Evolutionary conservation across 2,113 vertebrate genomes (phyloP), one percentile per base, ranked within the genome.

Genomic region (Oreocharis arfaki): DNA sequence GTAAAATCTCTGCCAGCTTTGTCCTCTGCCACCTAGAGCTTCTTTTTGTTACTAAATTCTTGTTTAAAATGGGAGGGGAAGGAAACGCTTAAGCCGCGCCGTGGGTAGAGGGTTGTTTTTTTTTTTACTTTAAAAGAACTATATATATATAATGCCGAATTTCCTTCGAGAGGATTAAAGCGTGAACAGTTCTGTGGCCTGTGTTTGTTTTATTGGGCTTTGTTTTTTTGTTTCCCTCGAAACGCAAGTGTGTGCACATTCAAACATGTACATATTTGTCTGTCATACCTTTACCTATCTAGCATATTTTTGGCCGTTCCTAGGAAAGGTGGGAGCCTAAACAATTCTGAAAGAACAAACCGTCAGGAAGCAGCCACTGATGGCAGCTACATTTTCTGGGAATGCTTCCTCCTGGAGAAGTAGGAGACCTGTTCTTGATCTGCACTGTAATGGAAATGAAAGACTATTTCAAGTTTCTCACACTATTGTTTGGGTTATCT

Each of bases 41-140:
- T 27, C 28, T 33, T 69, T 57, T 4, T 41, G 2, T 67, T 32
- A 9, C 4, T 13, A 24, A 27, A 6, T 19, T 11, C 2, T 7
- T 57, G 3, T 14, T 74, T 27, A 9, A 73, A 52, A n/a, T 6
- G 17, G 10, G 1, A 26, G 7, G 1, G 10, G 20, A 49, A 57
- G 9, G 18, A 67, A 56, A 21, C 0, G 0, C 26, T 87, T 2
- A 30, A 32, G 1, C 4, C 0, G 0, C 1, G 1, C 7, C 6
- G 11, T 3, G 3, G 8, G 1, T 7, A 19, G 30, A 32, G 3
- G 1, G 4, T n/a, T 21, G 21, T 32, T 19, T 8, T 7, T 16
- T 9, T 4, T 16, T 5, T 18, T 37, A 33, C 27, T 35, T 3
- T 1, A 24, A 6, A n/a, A n/a, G n/a, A n/a, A n/a, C n/a, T n/a